Conservation (phyloP, 2,797 vertebrate genomes). For the Diglossa cyanea region DNA sequence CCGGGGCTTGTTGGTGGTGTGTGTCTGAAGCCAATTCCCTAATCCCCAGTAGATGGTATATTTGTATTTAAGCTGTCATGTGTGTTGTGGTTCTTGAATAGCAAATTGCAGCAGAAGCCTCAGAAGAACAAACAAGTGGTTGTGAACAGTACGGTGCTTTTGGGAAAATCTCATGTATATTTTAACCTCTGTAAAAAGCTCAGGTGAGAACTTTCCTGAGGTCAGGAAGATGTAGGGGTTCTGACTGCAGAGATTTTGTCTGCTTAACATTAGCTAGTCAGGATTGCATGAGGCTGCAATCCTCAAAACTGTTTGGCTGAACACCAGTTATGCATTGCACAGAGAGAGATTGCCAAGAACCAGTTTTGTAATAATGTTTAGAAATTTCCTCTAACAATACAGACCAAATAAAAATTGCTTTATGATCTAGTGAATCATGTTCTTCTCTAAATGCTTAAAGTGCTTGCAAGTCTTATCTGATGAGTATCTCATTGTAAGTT, state of each 20-base stretch:
- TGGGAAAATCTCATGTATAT: neutral
- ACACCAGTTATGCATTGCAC: neutral
- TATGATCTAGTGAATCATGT: neutral
- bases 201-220: neutral
- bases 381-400: slow-evolving; percentile 7
- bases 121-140: neutral
- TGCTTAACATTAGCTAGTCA: neutral
- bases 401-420: neutral
- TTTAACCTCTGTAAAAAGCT: neutral
- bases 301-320: slow-evolving; percentile 31
- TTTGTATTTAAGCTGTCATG: neutral
- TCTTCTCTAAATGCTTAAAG: neutral
- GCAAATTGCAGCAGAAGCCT: neutral
- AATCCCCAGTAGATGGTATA: neutral
- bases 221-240: neutral
- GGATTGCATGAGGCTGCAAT: neutral
- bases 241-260: neutral
- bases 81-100: neutral
- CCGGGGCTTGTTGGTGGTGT: neutral
- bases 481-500: neutral
- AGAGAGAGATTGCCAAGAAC: neutral
- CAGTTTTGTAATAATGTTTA: slow-evolving; percentile 43
- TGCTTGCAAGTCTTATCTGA: neutral
- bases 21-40: neutral
- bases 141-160: neutral